phyloP scores from a whole-genome alignment of 2,113 vertebrate species.

The Pteruthius melanotis region DNA sequence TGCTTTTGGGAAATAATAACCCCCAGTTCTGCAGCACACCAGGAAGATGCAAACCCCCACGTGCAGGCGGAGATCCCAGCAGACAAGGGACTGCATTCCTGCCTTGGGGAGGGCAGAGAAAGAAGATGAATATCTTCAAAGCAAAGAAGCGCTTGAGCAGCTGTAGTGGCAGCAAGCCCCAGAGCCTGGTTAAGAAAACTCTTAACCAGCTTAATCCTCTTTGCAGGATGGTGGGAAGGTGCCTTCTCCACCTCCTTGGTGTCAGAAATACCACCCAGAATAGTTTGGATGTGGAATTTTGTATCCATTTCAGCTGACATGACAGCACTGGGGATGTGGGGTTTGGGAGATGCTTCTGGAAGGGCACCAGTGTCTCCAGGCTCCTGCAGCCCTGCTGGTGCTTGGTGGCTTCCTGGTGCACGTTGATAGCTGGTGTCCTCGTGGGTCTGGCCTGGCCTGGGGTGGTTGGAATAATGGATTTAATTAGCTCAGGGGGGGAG shows the following conservation, averaged over 20 bases:
- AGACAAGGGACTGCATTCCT: neutral
- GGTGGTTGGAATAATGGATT: neutral
- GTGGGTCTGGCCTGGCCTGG: rapidly evolving
- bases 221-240: neutral
- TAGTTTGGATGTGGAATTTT: neutral
- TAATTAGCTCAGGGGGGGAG: neutral
- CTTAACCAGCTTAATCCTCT: neutral
- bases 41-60: neutral
- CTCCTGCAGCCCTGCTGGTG: neutral
- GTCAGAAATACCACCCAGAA: neutral
- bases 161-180: neutral
- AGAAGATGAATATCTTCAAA: neutral
- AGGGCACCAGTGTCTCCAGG: neutral
- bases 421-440: rapidly evolving
- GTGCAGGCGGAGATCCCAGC: neutral
- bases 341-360: neutral
- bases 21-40: neutral
- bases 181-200: neutral
- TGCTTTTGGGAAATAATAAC: neutral
- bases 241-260: neutral
- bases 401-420: rapidly evolving
- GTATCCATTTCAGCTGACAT: neutral
- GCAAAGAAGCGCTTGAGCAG: neutral
- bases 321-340: rapidly evolving
- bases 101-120: neutral